Base-by-base conservation (phyloP, 2,113 vertebrate species). In the Sisor rabdophorus region DNA sequence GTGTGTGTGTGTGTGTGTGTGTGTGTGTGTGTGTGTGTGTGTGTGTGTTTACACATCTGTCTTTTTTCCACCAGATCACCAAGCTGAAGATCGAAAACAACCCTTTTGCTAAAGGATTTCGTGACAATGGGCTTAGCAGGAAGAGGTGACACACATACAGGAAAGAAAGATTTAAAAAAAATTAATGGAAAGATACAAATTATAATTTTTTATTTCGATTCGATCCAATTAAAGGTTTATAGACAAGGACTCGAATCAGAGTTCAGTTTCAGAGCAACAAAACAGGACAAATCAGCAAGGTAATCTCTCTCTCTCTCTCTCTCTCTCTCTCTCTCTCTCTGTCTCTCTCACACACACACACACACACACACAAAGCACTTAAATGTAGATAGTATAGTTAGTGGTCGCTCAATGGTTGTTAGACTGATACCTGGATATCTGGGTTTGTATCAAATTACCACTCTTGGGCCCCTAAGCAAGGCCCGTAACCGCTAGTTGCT, bases 31-130 rank as follows among this genome's bases (percentile, higher is more conserved):
- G 44, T 36, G 24, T 65, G 44, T 13, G 11, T 52, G 22, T 32
- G 26, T 16, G 60, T 10, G 44, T 30, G 52, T 11, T 78, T 26
- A 52, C 28, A 3, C 10, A 12, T 50, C 60, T 65, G 65, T 59
- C 19, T 78, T 28, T 53, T 54, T 44, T 55, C 3, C 15, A 12
- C 3, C 77, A 85, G 79, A 84, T 86, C 56, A 85, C 83, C 64
- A 85, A 81, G 75, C 85, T 86, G 36, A 86, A 84, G 67, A 85
- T 85, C 69, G 79, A 85, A 73, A 80, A 85, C 79, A 86, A 84
- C 40, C 79, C 82, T 36, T 86, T 86, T 67, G 82, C 82, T 8
- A 87, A 87, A 83, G 81, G 81, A 67, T 85, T 87, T 71, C 71
- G 84, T 71, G 81, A 87, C 74, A 79, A 77, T 17, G 78, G 79